Evolutionary conservation across 2,888 invertebrate species (phyloP), one percentile per base, ranked within the genome.

Genomic region (Leptopterna dolabrata): DNA sequence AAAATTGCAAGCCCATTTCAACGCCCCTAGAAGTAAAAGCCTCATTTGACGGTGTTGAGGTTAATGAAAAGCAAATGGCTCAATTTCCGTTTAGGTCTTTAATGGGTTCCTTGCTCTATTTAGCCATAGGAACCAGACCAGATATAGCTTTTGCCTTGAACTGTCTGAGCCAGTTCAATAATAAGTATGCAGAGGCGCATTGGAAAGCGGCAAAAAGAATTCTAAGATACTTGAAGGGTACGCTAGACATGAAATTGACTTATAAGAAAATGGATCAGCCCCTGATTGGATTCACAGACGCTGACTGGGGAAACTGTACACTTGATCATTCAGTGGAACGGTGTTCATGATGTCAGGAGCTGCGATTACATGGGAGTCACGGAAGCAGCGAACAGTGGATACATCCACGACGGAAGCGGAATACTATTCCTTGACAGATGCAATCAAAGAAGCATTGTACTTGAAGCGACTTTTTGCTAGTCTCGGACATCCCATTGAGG

Each of bases 1-100:
- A 47, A 47, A 71, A 88, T 63, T 80, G 87, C 16, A 89, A 89
- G 47, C 29, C 83, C 24, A 63, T 63, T 24, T 70, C 45, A 80
- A 87, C 70, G 27, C 83, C 83, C 19, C 41, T 81, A 16, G 83
- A 83, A 83, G 16, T 30, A 30, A 45, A 71, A 30, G 19, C 27
- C 11, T 29, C 73, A 43, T 83, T 83, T 16, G 47, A 81, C 16
- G 16, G n/a, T 51, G 51, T 51, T 51, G 24, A 47, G 27, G 16
- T n/a, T 29, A 16, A 41, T 27, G 27, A 11, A 7, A 41, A 6
- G n/a, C 19, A 7, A 16, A 14, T 55, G 24, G 29, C 9, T 51
- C 51, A 4, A 16, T 19, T 51, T 4, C 78, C 86, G 19, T 86
- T 76, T 43, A 29, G 76, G 76, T 29, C 76, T 47, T 24, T 47